Percentiles rank a stretch among this genome's conserved stretches.
Conservation (phyloP, 2,113 vertebrate genomes). For the Tyto alba region DNA sequence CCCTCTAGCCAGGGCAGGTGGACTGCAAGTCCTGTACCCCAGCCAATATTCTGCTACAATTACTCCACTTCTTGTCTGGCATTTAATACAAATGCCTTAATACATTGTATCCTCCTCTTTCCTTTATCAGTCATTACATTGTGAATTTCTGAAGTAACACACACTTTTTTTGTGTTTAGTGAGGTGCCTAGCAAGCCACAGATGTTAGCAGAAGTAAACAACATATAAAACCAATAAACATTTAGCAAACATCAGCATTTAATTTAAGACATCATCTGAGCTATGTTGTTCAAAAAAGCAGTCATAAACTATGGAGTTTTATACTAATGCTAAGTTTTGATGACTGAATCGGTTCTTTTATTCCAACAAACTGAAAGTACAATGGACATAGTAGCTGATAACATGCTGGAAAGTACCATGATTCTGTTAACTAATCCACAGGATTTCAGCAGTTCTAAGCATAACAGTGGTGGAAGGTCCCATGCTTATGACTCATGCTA, state of each 20-base stretch:
- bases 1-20: neutral
- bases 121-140: neutral
- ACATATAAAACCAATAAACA: neutral
- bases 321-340: neutral
- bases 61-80: neutral
- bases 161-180: neutral
- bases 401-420: neutral
- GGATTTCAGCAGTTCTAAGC: conserved; percentile 7
- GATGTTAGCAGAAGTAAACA: neutral
- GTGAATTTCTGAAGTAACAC: neutral
- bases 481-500: conserved; percentile 8
- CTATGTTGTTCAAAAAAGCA: neutral
- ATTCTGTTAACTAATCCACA: neutral
- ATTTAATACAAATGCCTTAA: neutral
- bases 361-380: neutral
- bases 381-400: neutral
- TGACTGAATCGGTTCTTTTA: conserved; percentile 13
- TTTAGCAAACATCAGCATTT: neutral
- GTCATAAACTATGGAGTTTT: neutral
- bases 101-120: neutral
- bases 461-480: neutral
- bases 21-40: neutral
- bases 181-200: neutral
- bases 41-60: neutral
- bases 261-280: neutral